Evolutionary conservation across 2,113 vertebrate genomes (phyloP), one percentile per base, ranked within the genome.

Genomic region (Cairina moschata): DNA sequence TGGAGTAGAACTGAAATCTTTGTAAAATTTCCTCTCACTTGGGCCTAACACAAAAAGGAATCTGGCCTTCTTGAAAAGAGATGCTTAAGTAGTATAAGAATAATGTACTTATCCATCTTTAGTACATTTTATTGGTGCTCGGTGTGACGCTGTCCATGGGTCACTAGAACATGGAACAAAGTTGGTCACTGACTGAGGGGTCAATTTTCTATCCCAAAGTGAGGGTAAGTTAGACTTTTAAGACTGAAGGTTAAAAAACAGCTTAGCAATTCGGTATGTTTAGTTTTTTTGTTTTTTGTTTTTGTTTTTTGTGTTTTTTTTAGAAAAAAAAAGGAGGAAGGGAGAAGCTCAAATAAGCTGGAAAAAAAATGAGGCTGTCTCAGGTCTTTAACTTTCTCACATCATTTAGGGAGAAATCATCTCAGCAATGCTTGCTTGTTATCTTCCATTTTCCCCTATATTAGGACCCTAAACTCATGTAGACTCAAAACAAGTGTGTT

Each of bases 131-230:
- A 38, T 44, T 81, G 46, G 14, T 69, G 31, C 4, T 4, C 40
- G 68, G 42, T 59, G 4, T 8, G 17, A 9, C 29, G 52, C 8
- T 42, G 7, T 22, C 34, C 11, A 59, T 66, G 50, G 25, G 9
- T 13, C 54, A 34, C 50, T 65, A 84, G 13, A 60, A 58, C 16
- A 23, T 2, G 2, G 23, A 88, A 55, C 13, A 62, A 59, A 44
- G 2, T 3, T 31, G 11, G 21, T 73, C 3, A 4, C 13, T 80
- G 55, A 22, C 0, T 13, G 7, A 46, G 3, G 2, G 2, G 10
- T 8, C 22, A 56, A 6, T 82, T 69, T 29, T 68, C 7, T 44
- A 56, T 56, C 17, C 17, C 8, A 6, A 69, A 54, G 8, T 20
- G 22, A 44, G 26, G 22, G 2, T 11, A 60, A 67, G 7, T 32